Evolutionary conservation across 2,888 invertebrate species (phyloP).

Genomic region (Archips crataeganus): DNA sequence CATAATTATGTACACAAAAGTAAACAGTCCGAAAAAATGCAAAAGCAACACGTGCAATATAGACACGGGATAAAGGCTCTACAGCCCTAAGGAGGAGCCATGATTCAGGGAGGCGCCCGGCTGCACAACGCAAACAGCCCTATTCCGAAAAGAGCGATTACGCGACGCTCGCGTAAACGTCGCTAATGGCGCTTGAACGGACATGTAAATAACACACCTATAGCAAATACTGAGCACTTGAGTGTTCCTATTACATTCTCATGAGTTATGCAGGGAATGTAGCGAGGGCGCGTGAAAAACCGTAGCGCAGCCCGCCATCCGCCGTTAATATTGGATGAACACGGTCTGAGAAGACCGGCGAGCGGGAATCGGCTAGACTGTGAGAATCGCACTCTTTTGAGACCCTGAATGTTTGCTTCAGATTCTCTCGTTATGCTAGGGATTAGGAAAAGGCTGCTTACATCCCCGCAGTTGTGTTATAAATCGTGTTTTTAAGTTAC

Average conservation of each 20-base stretch:
- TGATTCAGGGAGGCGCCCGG: conserved; percentile 38
- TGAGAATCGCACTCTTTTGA: conserved; percentile 73
- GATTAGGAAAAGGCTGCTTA: conserved; percentile 50
- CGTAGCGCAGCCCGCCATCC: conserved; percentile 63
- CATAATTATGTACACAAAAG: not conserved
- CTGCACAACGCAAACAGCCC: conserved; percentile 44
- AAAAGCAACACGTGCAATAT: conserved; percentile 3
- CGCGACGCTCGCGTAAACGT: conserved; percentile 48
- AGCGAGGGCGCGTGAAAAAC: conserved; percentile 78
- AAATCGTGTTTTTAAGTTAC: not conserved
- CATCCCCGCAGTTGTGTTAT: conserved; percentile 17
- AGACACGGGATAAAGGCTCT: not conserved
- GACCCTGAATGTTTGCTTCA: conserved; percentile 68
- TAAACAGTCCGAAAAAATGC: conserved; percentile 10
- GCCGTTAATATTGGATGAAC: conserved; percentile 80
- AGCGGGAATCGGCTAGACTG: conserved; percentile 71
- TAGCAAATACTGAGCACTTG: conserved; percentile 70
- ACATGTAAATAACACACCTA: conserved; percentile 71
- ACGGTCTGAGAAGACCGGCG: conserved; percentile 65
- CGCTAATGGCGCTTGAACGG: conserved; percentile 66
- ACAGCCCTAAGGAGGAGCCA: conserved; percentile 19
- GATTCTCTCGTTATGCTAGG: conserved; percentile 70
- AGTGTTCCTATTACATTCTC: conserved; percentile 78
- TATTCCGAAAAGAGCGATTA: conserved; percentile 44
- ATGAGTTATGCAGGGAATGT: conserved; percentile 78